Evolutionary conservation across 2,888 invertebrate species (phyloP).

Genomic region (Rhogogaster chlorosoma): DNA sequence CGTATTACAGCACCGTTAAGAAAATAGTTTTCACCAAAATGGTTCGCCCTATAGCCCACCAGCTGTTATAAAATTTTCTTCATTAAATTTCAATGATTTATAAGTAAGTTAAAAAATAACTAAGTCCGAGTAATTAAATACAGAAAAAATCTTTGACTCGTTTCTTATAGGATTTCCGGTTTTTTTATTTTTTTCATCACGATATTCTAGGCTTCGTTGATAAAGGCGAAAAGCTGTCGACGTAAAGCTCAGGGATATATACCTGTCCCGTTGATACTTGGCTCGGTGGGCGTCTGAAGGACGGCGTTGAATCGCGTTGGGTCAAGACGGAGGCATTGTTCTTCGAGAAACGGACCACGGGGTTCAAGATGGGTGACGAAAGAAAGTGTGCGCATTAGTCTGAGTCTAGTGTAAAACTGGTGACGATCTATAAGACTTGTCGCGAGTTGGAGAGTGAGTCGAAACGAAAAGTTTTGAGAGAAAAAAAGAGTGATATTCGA

Average conservation of each 20-base stretch:
- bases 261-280: slow-evolving; percentile 56
- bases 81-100: not conserved
- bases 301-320: slow-evolving; percentile 49
- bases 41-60: not conserved
- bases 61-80: not conserved
- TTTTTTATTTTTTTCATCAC: not conserved
- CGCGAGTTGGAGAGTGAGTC: not conserved
- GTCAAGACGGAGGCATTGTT: slow-evolving; percentile 51
- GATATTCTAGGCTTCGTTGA: not conserved
- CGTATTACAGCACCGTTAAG: not conserved
- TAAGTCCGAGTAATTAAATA: too few species aligned
- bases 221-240: slow-evolving; percentile 52
- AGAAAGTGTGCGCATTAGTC: not conserved
- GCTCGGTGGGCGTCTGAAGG: slow-evolving; percentile 50
- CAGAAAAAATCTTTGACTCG: not conserved
- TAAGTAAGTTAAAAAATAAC: too few species aligned
- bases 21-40: not conserved
- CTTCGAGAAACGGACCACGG: slow-evolving; percentile 22
- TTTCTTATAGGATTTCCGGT: not conserved
- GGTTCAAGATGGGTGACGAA: not conserved
- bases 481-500: not conserved
- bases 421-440: not conserved
- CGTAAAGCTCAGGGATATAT: slow-evolving; percentile 59
- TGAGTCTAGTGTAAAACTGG: not conserved
- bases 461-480: not conserved